phyloP scores from a whole-genome alignment of 2,888 invertebrate species.

The Dynastes maya region DNA sequence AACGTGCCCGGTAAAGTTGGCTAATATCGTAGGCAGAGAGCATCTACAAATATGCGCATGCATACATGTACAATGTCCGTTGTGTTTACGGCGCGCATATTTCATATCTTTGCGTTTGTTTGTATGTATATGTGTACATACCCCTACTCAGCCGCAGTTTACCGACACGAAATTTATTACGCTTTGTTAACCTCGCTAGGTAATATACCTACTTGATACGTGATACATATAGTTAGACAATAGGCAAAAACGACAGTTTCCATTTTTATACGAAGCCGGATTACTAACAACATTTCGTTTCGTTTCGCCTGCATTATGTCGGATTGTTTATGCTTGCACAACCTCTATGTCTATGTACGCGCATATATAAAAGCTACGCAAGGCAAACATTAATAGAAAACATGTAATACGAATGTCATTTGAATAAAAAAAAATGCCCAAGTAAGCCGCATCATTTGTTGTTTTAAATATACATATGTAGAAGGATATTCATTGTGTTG shows the following conservation, averaged over 20 bases:
- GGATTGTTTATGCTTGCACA: slow-evolving; percentile 8
- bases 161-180: slow-evolving; percentile 29
- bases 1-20: background rate
- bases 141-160: slow-evolving; percentile 9
- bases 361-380: background rate
- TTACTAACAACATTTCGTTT: background rate
- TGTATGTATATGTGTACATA: background rate
- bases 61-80: background rate
- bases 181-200: slow-evolving; percentile 23
- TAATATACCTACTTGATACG: slow-evolving; percentile 13
- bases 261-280: slow-evolving; percentile 10
- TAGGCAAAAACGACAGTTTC: slow-evolving; percentile 10
- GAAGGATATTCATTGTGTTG: no score
- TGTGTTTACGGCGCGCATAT: slow-evolving; percentile 4
- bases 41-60: background rate
- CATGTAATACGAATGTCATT: no score
- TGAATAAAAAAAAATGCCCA: no score
- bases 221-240: slow-evolving; percentile 12
- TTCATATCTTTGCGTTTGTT: slow-evolving; percentile 26
- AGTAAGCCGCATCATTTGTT: no score
- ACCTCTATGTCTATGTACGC: background rate
- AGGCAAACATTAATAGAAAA: slow-evolving; percentile 4
- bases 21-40: background rate
- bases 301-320: slow-evolving; percentile 1
- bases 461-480: no score